Evolutionary conservation across 2,113 vertebrate genomes (phyloP).

Genomic region (Anseranas semipalmata): DNA sequence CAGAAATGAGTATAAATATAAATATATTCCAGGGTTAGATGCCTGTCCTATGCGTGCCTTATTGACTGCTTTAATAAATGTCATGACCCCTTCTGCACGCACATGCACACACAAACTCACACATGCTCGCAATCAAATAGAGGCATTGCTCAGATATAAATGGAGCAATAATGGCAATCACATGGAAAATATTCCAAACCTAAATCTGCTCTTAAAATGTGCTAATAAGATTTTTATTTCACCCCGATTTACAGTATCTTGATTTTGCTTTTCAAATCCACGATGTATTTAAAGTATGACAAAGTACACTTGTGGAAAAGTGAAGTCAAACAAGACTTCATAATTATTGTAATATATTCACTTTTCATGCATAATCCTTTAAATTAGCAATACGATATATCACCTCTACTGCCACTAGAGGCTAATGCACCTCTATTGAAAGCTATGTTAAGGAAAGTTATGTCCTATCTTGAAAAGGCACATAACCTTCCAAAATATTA

Average conservation of each 20-base stretch:
- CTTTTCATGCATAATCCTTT: slow-evolving; percentile 64
- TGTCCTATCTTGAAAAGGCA: slow-evolving; percentile 44
- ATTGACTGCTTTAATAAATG: slow-evolving; percentile 73
- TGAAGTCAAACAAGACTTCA: slow-evolving; percentile 71
- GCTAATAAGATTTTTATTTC: slow-evolving; percentile 49
- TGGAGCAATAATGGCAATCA: slow-evolving; percentile 46
- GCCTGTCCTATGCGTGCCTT: slow-evolving; percentile 43
- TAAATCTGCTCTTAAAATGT: background rate
- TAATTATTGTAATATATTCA: slow-evolving; percentile 69
- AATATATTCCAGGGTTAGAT: slow-evolving; percentile 54
- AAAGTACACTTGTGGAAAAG: slow-evolving; percentile 39
- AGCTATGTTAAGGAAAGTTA: slow-evolving; percentile 60
- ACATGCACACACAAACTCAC: background rate
- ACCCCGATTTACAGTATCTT: background rate
- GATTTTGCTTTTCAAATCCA: slow-evolving; percentile 12
- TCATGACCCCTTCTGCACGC: slow-evolving; percentile 35
- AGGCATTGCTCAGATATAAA: slow-evolving; percentile 23
- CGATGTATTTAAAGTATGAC: slow-evolving; percentile 41
- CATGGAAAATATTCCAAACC: slow-evolving; percentile 4
- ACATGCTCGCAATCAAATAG: slow-evolving; percentile 29
- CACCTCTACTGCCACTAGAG: slow-evolving; percentile 59
- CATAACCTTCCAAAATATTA: slow-evolving; percentile 65
- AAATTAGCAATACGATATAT: slow-evolving; percentile 58
- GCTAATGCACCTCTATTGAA: slow-evolving; percentile 68
- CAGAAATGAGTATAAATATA: slow-evolving; percentile 64